Percentiles rank a stretch among this genome's conserved stretches.
These are phyloP conservation scores for Molorchus minor DNA, from an alignment of 2,888 invertebrate species.

Conservation along the genomic window DNA sequence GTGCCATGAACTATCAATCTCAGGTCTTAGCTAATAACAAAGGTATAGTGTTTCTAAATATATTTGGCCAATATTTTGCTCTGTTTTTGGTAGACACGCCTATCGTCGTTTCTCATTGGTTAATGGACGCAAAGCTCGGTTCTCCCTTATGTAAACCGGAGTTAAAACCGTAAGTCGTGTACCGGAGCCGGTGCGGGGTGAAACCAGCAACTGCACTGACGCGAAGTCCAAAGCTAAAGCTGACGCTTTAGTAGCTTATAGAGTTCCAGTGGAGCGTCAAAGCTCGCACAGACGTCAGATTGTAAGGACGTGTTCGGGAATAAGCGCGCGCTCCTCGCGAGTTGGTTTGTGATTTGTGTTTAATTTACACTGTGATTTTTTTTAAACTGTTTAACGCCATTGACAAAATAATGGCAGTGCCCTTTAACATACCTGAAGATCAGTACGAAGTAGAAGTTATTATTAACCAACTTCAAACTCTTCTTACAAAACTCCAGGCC, in stretches of 20 bases:
- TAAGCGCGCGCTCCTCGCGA: slow-evolving; percentile 35
- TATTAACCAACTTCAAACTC: slow-evolving; percentile 48
- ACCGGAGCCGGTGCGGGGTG: slow-evolving; percentile 41
- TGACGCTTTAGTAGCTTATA: slow-evolving; percentile 42
- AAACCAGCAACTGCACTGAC: slow-evolving; percentile 44
- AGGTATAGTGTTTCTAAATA: slow-evolving; percentile 52
- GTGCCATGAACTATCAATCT: slow-evolving; percentile 43
- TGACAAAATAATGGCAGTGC: slow-evolving; percentile 59
- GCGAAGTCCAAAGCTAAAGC: slow-evolving; percentile 40
- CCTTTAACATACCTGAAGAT: slow-evolving; percentile 58
- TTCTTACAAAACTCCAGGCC: slow-evolving; percentile 47
- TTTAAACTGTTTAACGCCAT: slow-evolving; percentile 21
- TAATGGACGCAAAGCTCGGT: slow-evolving; percentile 37
- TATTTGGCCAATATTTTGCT: slow-evolving; percentile 59
- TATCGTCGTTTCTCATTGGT: slow-evolving; percentile 52
- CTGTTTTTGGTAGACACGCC: slow-evolving; percentile 58
- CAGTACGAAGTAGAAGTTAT: slow-evolving; percentile 55
- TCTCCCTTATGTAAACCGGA: slow-evolving; percentile 41
- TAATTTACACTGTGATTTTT: slow-evolving; percentile 31
- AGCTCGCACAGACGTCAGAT: slow-evolving; percentile 44
- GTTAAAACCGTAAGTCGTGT: slow-evolving; percentile 42
- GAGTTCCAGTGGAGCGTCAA: slow-evolving; percentile 42
- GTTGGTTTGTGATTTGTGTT: slow-evolving; percentile 37
- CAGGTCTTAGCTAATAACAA: slow-evolving; percentile 47
- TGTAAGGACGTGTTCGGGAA: slow-evolving; percentile 47